Percentiles rank a stretch among this genome's conserved stretches.
These are phyloP conservation scores for Trichopoda pennipes DNA, from an alignment of 2,888 invertebrate genomes.

Conservation along the genomic window DNA sequence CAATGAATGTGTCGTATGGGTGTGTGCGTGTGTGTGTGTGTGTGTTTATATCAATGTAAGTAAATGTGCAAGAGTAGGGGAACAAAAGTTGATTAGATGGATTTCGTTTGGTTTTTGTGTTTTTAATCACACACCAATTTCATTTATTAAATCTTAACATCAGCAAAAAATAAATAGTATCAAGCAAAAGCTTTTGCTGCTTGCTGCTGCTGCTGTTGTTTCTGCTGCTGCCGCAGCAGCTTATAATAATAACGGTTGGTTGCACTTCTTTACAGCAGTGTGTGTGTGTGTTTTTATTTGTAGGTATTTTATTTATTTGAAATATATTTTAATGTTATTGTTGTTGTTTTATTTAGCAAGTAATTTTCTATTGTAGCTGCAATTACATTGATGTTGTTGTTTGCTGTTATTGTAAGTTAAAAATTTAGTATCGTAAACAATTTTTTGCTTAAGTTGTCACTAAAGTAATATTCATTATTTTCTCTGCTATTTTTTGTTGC, in stretches of 20 bases:
- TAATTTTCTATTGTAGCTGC: constrained; percentile 29
- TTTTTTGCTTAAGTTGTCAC: constrained; percentile 71
- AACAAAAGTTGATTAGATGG: constrained; percentile 81
- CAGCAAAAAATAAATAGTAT: constrained; percentile 72
- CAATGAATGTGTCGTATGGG: neutral
- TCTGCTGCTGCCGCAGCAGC: constrained; percentile 1
- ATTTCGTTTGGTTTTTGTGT: constrained; percentile 81
- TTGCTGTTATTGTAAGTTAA: constrained; percentile 70
- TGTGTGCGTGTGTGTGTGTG: neutral
- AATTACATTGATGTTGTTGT: constrained; percentile 35
- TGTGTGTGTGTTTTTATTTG: constrained; percentile 1
- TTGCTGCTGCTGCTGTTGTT: constrained; percentile 17
- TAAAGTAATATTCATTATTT: constrained; percentile 45
- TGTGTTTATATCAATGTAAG: constrained; percentile 40
- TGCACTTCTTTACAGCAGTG: constrained; percentile 7
- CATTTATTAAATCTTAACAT: constrained; percentile 81
- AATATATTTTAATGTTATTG: constrained; percentile 74
- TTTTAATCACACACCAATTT: constrained; percentile 81
- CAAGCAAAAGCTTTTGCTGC: constrained; percentile 40
- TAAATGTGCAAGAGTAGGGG: constrained; percentile 66
- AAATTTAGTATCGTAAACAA: constrained; percentile 78
- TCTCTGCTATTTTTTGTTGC: constrained; percentile 25
- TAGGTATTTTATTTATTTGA: constrained; percentile 27
- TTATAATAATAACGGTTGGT: constrained; percentile 24
- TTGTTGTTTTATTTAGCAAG: constrained; percentile 46